Percentiles rank a stretch among this genome's conserved stretches.
Conservation (phyloP, 2,113 vertebrate genomes). For the Mesitornis unicolor region DNA sequence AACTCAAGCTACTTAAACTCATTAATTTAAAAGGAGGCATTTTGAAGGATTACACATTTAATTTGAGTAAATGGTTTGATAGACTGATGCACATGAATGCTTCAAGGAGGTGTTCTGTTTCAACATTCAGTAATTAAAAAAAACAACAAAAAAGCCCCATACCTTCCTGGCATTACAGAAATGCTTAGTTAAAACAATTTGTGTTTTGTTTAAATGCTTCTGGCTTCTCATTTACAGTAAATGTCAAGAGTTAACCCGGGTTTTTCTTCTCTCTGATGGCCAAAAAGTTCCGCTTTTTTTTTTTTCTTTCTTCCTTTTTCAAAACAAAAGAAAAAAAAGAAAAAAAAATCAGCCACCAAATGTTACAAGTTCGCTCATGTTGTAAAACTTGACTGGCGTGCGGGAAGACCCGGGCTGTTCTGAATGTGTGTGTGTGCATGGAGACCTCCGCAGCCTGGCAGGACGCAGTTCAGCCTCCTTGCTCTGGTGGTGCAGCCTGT, state of each 20-base stretch:
- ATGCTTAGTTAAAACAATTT: constrained; percentile 14
- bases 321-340: no score
- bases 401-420: neutral
- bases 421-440: neutral
- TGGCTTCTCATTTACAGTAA: constrained; percentile 1
- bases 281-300: neutral
- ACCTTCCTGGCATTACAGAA: constrained; percentile 4
- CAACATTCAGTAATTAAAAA: constrained; percentile 80
- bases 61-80: constrained; percentile 87
- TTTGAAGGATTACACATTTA: constrained; percentile 87
- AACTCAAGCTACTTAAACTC: constrained; percentile 84
- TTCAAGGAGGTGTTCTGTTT: constrained; percentile 79
- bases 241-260: neutral
- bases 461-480: constrained; percentile 25
- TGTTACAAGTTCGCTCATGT: neutral
- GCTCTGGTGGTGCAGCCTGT: constrained; percentile 12
- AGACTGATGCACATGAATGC: constrained; percentile 85
- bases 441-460: neutral
- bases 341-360: neutral
- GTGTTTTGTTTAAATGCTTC: constrained; percentile 24
- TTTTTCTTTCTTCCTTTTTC: neutral
- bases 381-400: neutral
- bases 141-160: constrained; percentile 52
- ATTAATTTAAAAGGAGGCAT: constrained; percentile 87
- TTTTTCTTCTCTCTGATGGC: neutral